These are phyloP conservation scores for Hoplodrina blanda DNA, from an alignment of 2,888 invertebrate species.

Conservation along the genomic window DNA sequence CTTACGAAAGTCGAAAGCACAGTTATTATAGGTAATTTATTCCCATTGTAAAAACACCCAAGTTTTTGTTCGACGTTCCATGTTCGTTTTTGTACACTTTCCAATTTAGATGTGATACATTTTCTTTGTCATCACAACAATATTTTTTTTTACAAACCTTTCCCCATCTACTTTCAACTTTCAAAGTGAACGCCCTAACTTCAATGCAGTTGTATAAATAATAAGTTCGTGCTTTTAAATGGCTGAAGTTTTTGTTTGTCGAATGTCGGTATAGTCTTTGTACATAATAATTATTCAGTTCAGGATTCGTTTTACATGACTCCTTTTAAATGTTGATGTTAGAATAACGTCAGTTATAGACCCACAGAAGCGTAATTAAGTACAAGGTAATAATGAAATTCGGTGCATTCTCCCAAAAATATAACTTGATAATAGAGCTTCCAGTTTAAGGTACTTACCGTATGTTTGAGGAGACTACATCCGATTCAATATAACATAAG, in stretches of 20 bases:
- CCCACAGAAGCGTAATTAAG: background rate
- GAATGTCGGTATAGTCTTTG: background rate
- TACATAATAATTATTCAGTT: constrained; percentile 13
- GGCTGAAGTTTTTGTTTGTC: background rate
- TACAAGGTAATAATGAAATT: background rate
- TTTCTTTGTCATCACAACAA: constrained; percentile 2
- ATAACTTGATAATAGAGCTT: no score
- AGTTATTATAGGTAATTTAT: constrained; percentile 3
- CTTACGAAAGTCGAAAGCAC: background rate
- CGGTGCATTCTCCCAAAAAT: background rate
- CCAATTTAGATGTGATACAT: constrained; percentile 28
- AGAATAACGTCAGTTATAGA: background rate
- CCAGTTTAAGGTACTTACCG: no score
- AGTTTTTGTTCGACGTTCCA: background rate
- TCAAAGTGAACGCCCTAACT: constrained; percentile 15
- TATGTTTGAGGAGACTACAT: no score
- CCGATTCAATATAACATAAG: no score
- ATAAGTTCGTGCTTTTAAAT: constrained; percentile 11
- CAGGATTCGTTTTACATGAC: background rate
- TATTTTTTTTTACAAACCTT: background rate
- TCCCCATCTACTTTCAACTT: constrained; percentile 11
- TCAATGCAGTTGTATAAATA: constrained; percentile 18
- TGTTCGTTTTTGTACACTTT: constrained; percentile 37
- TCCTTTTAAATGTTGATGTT: constrained; percentile 1
- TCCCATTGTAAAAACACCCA: constrained; percentile 7